Percentiles rank a stretch among this genome's conserved stretches.
These are phyloP conservation scores for Fregata magnificens DNA, from an alignment of 2,113 vertebrate species.

Conservation along the genomic window DNA sequence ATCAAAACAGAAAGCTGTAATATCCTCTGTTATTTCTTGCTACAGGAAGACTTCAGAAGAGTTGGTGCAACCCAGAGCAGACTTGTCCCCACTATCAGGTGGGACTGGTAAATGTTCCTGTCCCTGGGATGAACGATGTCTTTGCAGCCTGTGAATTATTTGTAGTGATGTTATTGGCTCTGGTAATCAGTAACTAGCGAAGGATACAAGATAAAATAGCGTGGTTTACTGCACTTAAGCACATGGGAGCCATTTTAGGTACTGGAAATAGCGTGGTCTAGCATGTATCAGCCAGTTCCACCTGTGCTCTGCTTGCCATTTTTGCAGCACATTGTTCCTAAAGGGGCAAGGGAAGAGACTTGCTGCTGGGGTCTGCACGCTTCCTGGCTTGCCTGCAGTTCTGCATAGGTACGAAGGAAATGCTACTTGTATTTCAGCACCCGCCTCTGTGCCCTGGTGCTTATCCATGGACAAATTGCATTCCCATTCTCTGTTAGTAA, in stretches of 20 bases:
- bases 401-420: fast-evolving
- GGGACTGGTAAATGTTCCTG: neutral
- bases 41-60: neutral
- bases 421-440: neutral
- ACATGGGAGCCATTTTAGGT: neutral
- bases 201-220: neutral
- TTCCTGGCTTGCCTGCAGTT: neutral
- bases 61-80: neutral
- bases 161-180: neutral
- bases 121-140: neutral
- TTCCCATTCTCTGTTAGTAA: neutral
- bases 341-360: neutral
- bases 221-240: neutral
- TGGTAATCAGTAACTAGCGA: neutral
- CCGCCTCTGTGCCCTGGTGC: neutral
- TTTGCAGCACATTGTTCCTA: neutral
- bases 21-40: neutral
- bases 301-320: neutral
- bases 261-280: fast-evolving
- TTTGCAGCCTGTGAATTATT: neutral
- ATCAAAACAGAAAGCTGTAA: neutral
- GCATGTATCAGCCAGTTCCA: neutral
- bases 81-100: neutral
- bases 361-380: neutral
- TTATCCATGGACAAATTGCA: neutral